Evolutionary conservation across 2,113 vertebrate species (phyloP), one percentile per base, ranked within the genome.

Genomic region (Pelmatolapia mariae): DNA sequence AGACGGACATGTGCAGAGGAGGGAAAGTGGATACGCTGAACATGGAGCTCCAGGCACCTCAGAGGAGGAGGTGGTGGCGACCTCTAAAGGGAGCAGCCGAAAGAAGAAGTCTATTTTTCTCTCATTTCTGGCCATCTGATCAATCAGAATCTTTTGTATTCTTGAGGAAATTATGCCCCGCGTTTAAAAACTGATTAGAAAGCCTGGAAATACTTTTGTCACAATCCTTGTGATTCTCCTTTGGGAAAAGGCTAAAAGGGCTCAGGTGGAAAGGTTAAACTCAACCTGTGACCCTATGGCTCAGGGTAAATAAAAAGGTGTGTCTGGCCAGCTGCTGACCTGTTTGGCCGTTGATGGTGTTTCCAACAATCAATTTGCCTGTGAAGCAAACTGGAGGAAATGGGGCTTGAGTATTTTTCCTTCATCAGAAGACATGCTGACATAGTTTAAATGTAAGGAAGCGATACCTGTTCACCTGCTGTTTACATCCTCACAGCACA

Each of bases 141-240:
- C n/a, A n/a, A n/a, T n/a, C n/a, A n/a, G n/a, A 73, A 33, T 33
- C 16, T 33, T 33, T 61, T 19, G 16, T 45, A 13, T 71, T 24
- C 13, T 26, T 0, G 13, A 26, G 38, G 2, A 45, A 73, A 45
- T 43, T 6, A 71, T 43, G 36, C 0, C 7, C 38, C 66, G 43
- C 9, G 5, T 71, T 24, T 0, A 24, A 68, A 68, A 40, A 40
- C 19, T 9, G 63, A 66, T 66, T 66, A 66, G 1, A 66, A 66
- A 66, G 33, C 33, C n/a, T 24, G n/a, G 2, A 71, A 71, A 71
- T 40, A 43, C 36, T 43, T 43, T 71, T 40, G 7, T 68, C 36
- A 24, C n/a, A 71, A 40, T 43, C 38, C 12, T 6, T 40, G 12
- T 43, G 3, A 71, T 24, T 71, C 63, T 71, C 5, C 5, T 43